Base-by-base conservation (phyloP, 2,113 vertebrate species). In the Dicerorhinus sumatrensis region DNA sequence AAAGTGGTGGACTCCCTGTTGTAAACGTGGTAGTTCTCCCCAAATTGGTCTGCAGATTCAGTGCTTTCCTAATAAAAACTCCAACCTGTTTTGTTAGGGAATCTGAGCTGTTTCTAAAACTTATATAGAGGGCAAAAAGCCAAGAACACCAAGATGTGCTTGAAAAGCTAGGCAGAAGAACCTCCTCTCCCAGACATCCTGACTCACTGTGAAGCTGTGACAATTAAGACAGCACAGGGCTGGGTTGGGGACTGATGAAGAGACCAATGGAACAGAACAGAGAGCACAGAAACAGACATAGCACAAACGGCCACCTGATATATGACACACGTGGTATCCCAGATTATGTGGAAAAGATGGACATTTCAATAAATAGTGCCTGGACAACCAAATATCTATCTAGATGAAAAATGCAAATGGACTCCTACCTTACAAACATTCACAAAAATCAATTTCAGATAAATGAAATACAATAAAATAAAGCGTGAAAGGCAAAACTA, bases 311-410 rank as follows among this genome's bases (percentile, higher is more conserved):
- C 25, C 94, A 36, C 23, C 16, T 14, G 46, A 8, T 2, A 5
- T 5, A 12, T 11, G 51, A n/a, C 51, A 17, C 20, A 0, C 8
- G 39, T 9, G 11, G 27, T 3, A 8, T 18, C 73, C 70, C 62
- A 48, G 58, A 56, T 11, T 2, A 7, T 20, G 48, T 17, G 56
- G 58, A 31, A 60, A 51, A 83, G 70, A 39, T 5, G 12, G 23
- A 13, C 1, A 8, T 4, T 17, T 58, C 36, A 62, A 1, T 1
- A 46, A 33, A 36, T 3, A 6, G 7, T 17, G 11, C 36, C 25
- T 27, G 27, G 14, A 39, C 54, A 36, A 79, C 31, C 23, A 42
- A n/a, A 36, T 0, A 33, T 13, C 25, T 51, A 39, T 33, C 13
- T 27, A 33, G 39, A 72, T 8, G 81, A 89, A 39, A 65, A 27